Evolutionary conservation across 2,888 invertebrate species (phyloP), one percentile per base, ranked within the genome.

Genomic region (Apamea monoglypha): DNA sequence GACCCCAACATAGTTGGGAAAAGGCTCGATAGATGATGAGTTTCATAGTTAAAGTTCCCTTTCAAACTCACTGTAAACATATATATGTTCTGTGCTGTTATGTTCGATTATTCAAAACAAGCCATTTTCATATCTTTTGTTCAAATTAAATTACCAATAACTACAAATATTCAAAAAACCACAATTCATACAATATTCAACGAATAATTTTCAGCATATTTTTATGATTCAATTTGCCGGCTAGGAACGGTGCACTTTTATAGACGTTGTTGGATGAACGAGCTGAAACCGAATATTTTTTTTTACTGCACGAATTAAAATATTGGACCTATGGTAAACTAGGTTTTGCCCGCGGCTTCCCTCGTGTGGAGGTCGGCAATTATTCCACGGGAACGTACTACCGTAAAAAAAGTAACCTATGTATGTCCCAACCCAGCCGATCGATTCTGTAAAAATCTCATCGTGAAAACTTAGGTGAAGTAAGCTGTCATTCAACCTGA

Each of bases 181-280:
- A 29, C 18, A 25, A 8, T 25, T 53, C 44, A 64, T 47, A 50
- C 12, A 74, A 76, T 61, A 76, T 76, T 56, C 56, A 64, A 77
- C 68, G 53, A 44, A 76, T 47, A 81, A 18, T 68, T 36, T 47
- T 18, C 68, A n/a, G 12, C 16, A 36, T 36, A 50, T 64, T 64
- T 77, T 82, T 80, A 14, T 40, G 21, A 70, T 77, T 83, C 50
- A 70, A 83, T 81, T 77, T 83, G 8, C 2, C 14, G 40, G 47
- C 40, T 76, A 44, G 56, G 47, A 56, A 18, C n/a, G 12, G 16
- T 63, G 76, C 14, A 50, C 10, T 50, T 14, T 6, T 21, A 36
- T 25, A 25, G 10, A 18, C n/a, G 4, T n/a, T 25, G 25, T 63
- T 74, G 75, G 53, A 80, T 63, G 29, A 36, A 68, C 36, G 14